Evolutionary conservation across 2,113 vertebrate species (phyloP).

Genomic region (Chrysochloris asiatica): DNA sequence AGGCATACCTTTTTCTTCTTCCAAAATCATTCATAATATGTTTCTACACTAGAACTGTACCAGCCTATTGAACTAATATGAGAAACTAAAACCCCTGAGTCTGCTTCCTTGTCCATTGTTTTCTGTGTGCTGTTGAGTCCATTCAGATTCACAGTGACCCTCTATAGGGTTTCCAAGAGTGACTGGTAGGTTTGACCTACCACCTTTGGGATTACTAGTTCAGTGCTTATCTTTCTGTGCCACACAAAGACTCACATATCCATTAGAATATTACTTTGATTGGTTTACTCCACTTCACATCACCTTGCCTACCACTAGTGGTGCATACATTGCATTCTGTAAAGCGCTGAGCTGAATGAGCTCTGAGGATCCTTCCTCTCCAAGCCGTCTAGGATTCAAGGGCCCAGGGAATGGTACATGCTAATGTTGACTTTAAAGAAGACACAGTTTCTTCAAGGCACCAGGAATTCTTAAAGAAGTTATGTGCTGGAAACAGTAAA

Average conservation of each 20-base stretch:
- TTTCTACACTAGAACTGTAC: neutral
- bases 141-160: too few relatives aligned
- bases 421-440: neutral
- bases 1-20: neutral
- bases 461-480: neutral
- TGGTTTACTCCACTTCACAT: neutral
- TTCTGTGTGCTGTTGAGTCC: too few relatives aligned
- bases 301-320: neutral
- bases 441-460: neutral
- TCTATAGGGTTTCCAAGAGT: too few relatives aligned
- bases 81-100: neutral
- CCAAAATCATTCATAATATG: neutral
- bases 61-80: constrained; percentile 8
- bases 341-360: neutral
- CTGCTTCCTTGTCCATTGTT: neutral
- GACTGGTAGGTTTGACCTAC: too few relatives aligned
- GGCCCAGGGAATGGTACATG: neutral
- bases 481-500: neutral
- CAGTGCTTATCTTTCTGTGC: too few relatives aligned
- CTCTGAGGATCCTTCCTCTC: neutral
- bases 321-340: neutral
- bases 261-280: neutral
- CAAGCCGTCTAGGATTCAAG: neutral
- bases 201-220: too few relatives aligned
- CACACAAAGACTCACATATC: too few relatives aligned